Evolutionary conservation across 2,888 invertebrate species (phyloP).

Genomic region (Geophilus truncorum): DNA sequence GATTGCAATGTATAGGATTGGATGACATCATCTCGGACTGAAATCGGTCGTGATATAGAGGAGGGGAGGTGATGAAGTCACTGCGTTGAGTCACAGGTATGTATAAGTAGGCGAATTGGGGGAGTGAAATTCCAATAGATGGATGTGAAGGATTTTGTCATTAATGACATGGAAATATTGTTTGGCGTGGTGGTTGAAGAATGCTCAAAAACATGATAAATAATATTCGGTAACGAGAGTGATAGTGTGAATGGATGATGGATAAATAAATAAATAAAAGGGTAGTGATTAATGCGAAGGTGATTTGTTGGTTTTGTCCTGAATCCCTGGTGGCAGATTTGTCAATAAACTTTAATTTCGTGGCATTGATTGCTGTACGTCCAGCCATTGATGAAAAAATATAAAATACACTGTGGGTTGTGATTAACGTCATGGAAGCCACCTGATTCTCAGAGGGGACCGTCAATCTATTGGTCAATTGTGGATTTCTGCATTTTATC

Average conservation of each 20-base stretch:
- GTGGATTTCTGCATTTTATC: too few relatives aligned
- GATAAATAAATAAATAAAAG: neutral
- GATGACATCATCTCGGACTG: slow-evolving; percentile 1
- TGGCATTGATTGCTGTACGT: neutral
- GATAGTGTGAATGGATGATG: neutral
- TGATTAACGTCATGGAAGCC: neutral
- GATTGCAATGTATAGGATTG: neutral
- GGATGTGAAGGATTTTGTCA: neutral
- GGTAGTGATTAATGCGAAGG: neutral
- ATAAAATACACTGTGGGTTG: too few relatives aligned
- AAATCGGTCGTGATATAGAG: neutral
- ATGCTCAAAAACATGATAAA: neutral
- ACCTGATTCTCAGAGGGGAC: neutral
- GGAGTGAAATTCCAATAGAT: slow-evolving; percentile 12
- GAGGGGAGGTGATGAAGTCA: slow-evolving; percentile 10
- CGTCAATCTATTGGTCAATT: neutral
- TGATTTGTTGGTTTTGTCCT: too few relatives aligned
- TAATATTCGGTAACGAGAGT: neutral
- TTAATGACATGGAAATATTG: neutral
- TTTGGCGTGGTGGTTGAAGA: neutral
- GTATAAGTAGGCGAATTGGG: neutral
- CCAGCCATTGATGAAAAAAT: neutral
- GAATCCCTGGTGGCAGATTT: neutral
- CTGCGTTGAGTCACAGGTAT: slow-evolving; percentile 1
- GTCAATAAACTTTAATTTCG: slow-evolving; percentile 8